Evolutionary conservation across 1,140 invertebrate species (phyloP).

Genomic region (Muscidifurax raptorellus): DNA sequence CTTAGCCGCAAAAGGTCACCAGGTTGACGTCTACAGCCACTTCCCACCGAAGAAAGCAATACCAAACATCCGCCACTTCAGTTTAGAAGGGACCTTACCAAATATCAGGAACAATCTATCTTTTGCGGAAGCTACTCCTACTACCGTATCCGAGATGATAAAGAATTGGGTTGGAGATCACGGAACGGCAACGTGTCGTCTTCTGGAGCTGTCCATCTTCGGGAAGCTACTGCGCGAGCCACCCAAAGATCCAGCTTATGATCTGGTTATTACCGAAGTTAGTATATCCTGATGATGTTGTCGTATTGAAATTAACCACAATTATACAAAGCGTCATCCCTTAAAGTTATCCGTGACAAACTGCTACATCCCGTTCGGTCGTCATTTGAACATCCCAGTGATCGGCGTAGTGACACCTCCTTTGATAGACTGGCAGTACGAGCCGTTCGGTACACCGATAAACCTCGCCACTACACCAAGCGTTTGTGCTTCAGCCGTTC

Average conservation of each 20-base stretch:
- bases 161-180: background rate
- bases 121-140: background rate
- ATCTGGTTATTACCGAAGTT: conserved; percentile 56
- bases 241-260: conserved; percentile 52
- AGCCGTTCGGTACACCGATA: conserved; percentile 77
- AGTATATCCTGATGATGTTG: no score
- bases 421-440: conserved; percentile 42
- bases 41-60: conserved; percentile 65
- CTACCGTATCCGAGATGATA: background rate
- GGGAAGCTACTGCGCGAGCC: conserved; percentile 54
- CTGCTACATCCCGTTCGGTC: conserved; percentile 77
- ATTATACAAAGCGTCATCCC: no score
- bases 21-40: conserved; percentile 68
- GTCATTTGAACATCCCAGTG: conserved; percentile 77
- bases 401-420: conserved; percentile 70
- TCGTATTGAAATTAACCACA: no score
- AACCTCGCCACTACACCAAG: conserved; percentile 76
- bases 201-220: conserved; percentile 52
- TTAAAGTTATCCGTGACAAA: conserved; percentile 60
- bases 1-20: conserved; percentile 70
- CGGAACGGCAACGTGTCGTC: conserved; percentile 37
- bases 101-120: conserved; percentile 55
- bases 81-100: conserved; percentile 52
- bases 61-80: conserved; percentile 66
- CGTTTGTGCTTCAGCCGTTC: conserved; percentile 63